A percentile compares a stretch with the other conserved stretches of the same genome.
Conservation (phyloP, 2,888 invertebrate species). For the Palloptera scutellata region DNA sequence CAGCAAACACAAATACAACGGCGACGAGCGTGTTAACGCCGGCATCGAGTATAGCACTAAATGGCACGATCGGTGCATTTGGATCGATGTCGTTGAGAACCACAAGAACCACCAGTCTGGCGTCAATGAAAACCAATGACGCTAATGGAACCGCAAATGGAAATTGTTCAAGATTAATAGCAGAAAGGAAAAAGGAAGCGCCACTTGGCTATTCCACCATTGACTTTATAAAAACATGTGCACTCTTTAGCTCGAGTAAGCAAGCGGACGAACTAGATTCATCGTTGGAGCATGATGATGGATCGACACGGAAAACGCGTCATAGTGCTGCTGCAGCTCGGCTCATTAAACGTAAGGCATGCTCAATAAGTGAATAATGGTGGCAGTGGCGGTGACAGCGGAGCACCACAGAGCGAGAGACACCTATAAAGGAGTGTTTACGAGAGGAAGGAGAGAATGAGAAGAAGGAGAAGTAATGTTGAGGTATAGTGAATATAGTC, state of each 20-base stretch:
- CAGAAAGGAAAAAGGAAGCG: conserved; percentile 36
- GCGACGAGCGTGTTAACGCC: conserved; percentile 5
- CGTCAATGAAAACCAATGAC: conserved; percentile 20
- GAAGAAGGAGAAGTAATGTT: no score
- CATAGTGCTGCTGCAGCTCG: conserved; percentile 67
- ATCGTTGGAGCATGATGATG: conserved; percentile 74
- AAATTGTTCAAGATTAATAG: no score
- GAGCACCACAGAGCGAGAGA: no score
- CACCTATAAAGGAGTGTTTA: no score
- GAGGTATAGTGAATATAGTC: no score
- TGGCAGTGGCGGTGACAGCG: no score
- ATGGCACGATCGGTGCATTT: no score
- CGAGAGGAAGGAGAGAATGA: no score
- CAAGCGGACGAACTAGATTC: conserved; percentile 66
- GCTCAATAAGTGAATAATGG: conserved; percentile 69
- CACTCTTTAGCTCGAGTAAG: conserved; percentile 75
- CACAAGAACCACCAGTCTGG: no score
- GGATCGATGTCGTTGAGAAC: no score
- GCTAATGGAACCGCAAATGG: neutral
- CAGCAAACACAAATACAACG: neutral
- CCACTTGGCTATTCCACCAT: conserved; percentile 68
- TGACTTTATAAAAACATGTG: conserved; percentile 93
- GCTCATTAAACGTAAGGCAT: conserved; percentile 64
- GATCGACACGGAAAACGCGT: conserved; percentile 80
- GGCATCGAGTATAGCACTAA: no score